Evolutionary conservation across 2,888 invertebrate genomes (phyloP), one percentile per base, ranked within the genome.

Genomic region (Muscina levida): DNA sequence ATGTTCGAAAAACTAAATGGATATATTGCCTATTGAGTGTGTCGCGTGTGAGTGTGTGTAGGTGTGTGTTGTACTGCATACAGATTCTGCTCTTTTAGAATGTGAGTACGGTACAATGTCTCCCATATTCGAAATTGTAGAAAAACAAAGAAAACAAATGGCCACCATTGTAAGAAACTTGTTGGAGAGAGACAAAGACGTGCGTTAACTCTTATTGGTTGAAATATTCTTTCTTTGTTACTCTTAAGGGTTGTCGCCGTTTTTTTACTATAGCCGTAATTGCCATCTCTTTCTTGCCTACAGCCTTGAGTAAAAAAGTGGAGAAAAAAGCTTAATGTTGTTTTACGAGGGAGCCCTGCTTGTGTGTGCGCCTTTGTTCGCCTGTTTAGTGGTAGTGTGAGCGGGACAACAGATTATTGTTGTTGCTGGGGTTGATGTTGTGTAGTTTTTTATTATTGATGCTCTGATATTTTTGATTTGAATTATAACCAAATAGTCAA

Each of bases 401-500:
- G 42, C 53, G 51, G 53, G 17, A 51, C 73, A 31, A 57, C 75
- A 70, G 74, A 80, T 57, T 79, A 76, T 68, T 62, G 22, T 68
- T 44, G 67, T 77, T 83, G 83, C 77, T 76, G 37, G 39, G 11
- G 39, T 19, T 17, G 37, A 37, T 59, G 76, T 66, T 68, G 65
- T 59, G 74, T 79, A 72, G 75, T 73, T 76, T 79, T 84, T 88
- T 90, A 89, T 90, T 89, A 89, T 89, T 89, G 88, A 89, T 90
- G 89, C 89, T 89, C 88, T 87, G 89, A 88, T 89, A 90, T 87
- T 87, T 88, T 85, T 85, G 86, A 88, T 90, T 90, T 90, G 89
- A 90, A 89, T 90, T 90, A 90, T 90, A 87, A 86, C 87, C 88
- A 87, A 89, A 86, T 90, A 91, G 91, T 91, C 91, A 91, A 91